A percentile compares a stretch with the other conserved stretches of the same genome.
Evolutionary conservation across 2,113 vertebrate species (phyloP).

Genomic region (Gnathonemus echidnorhynchus): DNA sequence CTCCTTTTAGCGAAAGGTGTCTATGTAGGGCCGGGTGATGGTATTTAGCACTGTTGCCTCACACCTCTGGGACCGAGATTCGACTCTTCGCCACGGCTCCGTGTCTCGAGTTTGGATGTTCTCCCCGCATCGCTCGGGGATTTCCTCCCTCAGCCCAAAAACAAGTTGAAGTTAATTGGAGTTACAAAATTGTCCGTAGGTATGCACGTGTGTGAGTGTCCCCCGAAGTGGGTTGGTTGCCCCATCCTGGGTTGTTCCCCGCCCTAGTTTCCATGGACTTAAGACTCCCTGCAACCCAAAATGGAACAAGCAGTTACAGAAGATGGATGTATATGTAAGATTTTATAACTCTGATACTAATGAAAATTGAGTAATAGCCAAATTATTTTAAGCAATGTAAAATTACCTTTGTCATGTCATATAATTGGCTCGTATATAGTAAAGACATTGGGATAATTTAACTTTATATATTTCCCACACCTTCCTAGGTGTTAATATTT

Average conservation of each 20-base stretch:
- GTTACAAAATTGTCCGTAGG: too few species aligned
- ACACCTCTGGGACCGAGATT: background rate
- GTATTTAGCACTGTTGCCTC: background rate
- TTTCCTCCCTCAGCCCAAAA: too few species aligned
- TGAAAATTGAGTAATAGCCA: background rate
- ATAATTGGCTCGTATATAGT: background rate
- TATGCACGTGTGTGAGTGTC: too few species aligned
- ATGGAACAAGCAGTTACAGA: background rate
- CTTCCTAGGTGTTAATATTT: too few species aligned
- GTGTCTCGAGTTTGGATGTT: background rate
- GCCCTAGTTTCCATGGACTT: background rate
- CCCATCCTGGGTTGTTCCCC: background rate
- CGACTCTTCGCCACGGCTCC: background rate
- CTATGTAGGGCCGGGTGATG: background rate
- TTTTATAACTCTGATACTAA: background rate
- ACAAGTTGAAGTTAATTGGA: too few species aligned
- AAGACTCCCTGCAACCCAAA: background rate
- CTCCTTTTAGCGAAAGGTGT: background rate
- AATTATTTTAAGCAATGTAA: background rate
- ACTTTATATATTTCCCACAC: background rate
- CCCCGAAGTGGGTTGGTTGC: background rate
- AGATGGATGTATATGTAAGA: background rate
- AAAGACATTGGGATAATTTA: background rate
- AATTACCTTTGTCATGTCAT: background rate
- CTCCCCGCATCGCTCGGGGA: too few species aligned